Evolutionary conservation across 2,797 vertebrate genomes (phyloP).

Genomic region (Cheirogaleus major): DNA sequence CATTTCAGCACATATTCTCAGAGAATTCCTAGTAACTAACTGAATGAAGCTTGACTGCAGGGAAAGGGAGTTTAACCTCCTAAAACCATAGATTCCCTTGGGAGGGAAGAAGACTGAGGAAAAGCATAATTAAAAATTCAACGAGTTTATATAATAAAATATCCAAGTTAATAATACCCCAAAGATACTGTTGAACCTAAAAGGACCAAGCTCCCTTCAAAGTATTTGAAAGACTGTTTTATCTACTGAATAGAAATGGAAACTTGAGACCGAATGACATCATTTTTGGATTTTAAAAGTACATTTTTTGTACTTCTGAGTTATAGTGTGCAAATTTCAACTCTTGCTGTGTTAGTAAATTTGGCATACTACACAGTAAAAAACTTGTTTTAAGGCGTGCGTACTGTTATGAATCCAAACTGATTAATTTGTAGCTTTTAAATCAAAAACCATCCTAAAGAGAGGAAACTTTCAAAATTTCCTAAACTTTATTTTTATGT

Average conservation of each 20-base stretch:
- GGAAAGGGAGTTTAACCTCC: neutral
- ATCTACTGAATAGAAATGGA: constrained; percentile 37
- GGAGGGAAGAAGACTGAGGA: neutral
- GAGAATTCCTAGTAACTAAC: neutral
- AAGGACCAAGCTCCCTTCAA: constrained; percentile 6
- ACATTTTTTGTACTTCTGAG: constrained; percentile 10
- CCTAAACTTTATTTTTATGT: constrained; percentile 44
- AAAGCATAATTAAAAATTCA: neutral
- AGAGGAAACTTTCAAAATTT: constrained; percentile 30
- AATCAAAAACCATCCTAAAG: constrained; percentile 25
- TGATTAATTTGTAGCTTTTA: constrained; percentile 49
- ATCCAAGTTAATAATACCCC: neutral
- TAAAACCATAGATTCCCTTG: neutral
- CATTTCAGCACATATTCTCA: neutral
- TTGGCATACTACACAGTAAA: neutral
- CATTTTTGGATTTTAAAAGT: constrained; percentile 51
- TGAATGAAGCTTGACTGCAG: neutral
- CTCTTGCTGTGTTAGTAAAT: neutral
- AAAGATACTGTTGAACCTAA: neutral
- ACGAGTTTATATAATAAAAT: neutral
- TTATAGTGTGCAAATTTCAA: constrained; percentile 42
- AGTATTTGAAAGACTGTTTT: neutral
- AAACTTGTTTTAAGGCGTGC: constrained; percentile 5
- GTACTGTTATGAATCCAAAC: neutral
- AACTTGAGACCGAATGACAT: constrained; percentile 43